A percentile compares a stretch with the other conserved stretches of the same genome.
Conservation (phyloP, 1,140 invertebrate species). For the Mizuhopecten yessoensis region DNA sequence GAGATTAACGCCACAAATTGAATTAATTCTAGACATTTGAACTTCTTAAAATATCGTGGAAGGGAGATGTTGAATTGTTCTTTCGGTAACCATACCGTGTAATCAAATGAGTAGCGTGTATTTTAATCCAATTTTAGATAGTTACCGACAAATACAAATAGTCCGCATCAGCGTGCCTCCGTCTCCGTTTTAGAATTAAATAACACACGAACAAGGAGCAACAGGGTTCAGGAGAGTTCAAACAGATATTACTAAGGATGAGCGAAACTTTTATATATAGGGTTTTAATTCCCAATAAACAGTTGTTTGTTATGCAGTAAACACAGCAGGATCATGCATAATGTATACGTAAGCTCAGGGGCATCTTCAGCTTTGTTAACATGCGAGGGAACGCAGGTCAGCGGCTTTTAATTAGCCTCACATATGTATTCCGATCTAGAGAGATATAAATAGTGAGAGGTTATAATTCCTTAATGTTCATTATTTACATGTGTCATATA, state of each 20-base stretch:
- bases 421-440: too few relatives aligned
- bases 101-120: background rate
- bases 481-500: conserved; percentile 1
- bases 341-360: background rate
- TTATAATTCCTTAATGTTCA: background rate
- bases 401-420: background rate
- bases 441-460: background rate
- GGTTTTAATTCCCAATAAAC: background rate
- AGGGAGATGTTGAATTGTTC: background rate
- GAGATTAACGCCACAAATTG: background rate
- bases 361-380: background rate
- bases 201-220: background rate
- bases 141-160: background rate
- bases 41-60: background rate
- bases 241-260: background rate
- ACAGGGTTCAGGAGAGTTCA: background rate
- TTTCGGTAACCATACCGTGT: background rate
- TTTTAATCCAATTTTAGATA: background rate
- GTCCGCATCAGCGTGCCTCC: background rate
- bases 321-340: background rate
- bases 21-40: conserved; percentile 21
- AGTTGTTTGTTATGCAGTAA: conserved; percentile 23
- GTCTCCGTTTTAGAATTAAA: background rate
- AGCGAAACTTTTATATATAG: background rate
- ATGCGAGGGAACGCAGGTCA: background rate